phyloP scores from a whole-genome alignment of 2,888 invertebrate genomes.

The Cheilosia vernalis region DNA sequence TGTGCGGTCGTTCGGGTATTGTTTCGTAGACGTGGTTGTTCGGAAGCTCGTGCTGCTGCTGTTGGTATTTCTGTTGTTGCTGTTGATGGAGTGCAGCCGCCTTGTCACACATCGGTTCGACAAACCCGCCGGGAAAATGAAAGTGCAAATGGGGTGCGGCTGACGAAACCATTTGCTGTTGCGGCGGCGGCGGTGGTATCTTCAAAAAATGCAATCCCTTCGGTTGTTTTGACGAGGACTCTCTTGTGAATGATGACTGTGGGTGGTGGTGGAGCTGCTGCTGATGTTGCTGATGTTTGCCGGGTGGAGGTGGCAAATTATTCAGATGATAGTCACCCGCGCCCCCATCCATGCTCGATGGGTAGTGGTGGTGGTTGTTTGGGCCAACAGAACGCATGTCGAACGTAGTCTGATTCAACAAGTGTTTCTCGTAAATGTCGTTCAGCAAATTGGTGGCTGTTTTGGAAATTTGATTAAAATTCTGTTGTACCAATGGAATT shows the following conservation, averaged over 20 bases:
- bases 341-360: conserved; percentile 25
- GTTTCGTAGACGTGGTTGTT: conserved; percentile 78
- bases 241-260: conserved; percentile 58
- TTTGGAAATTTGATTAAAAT: conserved; percentile 81
- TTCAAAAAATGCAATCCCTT: conserved; percentile 76
- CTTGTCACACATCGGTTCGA: conserved; percentile 77
- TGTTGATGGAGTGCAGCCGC: conserved; percentile 67
- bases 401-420: conserved; percentile 80
- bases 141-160: conserved; percentile 73
- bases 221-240: conserved; percentile 54
- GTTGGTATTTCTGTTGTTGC: conserved; percentile 63
- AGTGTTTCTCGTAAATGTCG: conserved; percentile 81
- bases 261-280: conserved; percentile 21
- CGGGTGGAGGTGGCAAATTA: conserved; percentile 52
- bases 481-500: conserved; percentile 74
- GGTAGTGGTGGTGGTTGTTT: conserved; percentile 46
- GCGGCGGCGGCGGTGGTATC: conserved; percentile 75
- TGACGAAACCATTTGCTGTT: conserved; percentile 62
- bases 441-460: conserved; percentile 80
- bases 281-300: conserved; percentile 52
- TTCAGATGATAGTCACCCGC: conserved; percentile 61
- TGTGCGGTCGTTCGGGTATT: conserved; percentile 77
- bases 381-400: conserved; percentile 71
- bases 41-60: conserved; percentile 75
- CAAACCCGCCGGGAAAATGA: conserved; percentile 77